These are phyloP conservation scores for Hypomecis punctinalis DNA, from an alignment of 2,888 invertebrate genomes.

Conservation along the genomic window DNA sequence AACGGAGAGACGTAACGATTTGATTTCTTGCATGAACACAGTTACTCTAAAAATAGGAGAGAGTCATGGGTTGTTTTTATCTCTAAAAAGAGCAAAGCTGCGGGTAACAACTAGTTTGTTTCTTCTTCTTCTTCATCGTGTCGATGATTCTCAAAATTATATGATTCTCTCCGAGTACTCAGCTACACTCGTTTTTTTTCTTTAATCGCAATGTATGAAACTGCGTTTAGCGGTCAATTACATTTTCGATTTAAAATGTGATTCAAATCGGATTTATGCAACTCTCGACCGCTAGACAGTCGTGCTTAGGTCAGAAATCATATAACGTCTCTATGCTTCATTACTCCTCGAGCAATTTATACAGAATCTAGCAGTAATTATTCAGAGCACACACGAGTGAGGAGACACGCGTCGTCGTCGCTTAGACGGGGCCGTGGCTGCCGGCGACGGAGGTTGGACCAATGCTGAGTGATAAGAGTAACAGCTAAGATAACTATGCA, in stretches of 20 bases:
- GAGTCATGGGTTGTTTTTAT: too few relatives aligned
- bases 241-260: too few relatives aligned
- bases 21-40: too few relatives aligned
- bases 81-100: too few relatives aligned
- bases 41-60: too few relatives aligned
- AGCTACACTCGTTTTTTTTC: neutral
- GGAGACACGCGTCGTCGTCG: slow-evolving; percentile 18
- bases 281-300: slow-evolving; percentile 1
- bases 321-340: slow-evolving; percentile 8
- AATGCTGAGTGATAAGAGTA: too few relatives aligned
- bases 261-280: neutral
- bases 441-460: neutral
- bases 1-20: too few relatives aligned
- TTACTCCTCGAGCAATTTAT: slow-evolving; percentile 25
- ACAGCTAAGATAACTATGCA: too few relatives aligned
- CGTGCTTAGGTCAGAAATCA: slow-evolving; percentile 18
- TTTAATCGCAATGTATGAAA: neutral
- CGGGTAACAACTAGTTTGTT: too few relatives aligned
- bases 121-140: too few relatives aligned
- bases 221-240: neutral
- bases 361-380: slow-evolving; percentile 29
- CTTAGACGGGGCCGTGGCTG: neutral
- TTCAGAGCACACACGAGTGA: slow-evolving; percentile 30
- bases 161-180: too few relatives aligned
- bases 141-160: too few relatives aligned